Conservation (phyloP, 2,888 invertebrate species). For the Platycheirus albimanus region DNA sequence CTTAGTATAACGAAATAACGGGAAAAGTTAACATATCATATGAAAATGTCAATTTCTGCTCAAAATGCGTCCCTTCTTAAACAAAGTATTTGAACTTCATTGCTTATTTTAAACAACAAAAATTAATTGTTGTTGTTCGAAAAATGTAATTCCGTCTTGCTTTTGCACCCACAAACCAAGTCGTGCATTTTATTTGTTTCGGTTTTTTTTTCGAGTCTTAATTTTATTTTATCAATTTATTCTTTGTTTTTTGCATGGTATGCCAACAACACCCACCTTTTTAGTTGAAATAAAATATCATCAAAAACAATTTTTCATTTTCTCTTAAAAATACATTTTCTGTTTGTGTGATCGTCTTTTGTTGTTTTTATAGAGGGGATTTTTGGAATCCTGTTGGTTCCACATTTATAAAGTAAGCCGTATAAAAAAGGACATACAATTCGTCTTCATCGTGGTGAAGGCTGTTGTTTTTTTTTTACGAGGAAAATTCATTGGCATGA, state of each 20-base stretch:
- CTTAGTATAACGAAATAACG: too few species aligned
- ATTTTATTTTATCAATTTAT: background rate
- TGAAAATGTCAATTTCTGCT: too few species aligned
- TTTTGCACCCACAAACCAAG: too few species aligned
- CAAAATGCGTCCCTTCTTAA: too few species aligned
- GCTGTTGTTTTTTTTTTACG: background rate
- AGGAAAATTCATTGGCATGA: conserved; percentile 25
- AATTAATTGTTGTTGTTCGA: too few species aligned
- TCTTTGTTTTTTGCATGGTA: background rate
- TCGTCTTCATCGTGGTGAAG: conserved; percentile 37
- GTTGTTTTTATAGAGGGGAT: background rate
- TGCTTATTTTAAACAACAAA: too few species aligned
- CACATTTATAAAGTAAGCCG: conserved; percentile 18
- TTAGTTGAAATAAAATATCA: background rate
- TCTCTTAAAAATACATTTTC: conserved; percentile 1
- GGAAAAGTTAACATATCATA: too few species aligned
- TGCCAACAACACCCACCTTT: background rate
- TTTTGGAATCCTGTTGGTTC: conserved; percentile 6
- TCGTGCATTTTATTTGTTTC: too few species aligned
- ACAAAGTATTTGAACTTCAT: too few species aligned
- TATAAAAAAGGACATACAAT: conserved; percentile 11
- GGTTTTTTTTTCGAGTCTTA: too few species aligned
- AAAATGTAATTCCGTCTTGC: too few species aligned
- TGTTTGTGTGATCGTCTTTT: background rate
- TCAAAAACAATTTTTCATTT: conserved; percentile 25